Evolutionary conservation across 2,888 invertebrate species (phyloP).

Genomic region (Protula sp.): DNA sequence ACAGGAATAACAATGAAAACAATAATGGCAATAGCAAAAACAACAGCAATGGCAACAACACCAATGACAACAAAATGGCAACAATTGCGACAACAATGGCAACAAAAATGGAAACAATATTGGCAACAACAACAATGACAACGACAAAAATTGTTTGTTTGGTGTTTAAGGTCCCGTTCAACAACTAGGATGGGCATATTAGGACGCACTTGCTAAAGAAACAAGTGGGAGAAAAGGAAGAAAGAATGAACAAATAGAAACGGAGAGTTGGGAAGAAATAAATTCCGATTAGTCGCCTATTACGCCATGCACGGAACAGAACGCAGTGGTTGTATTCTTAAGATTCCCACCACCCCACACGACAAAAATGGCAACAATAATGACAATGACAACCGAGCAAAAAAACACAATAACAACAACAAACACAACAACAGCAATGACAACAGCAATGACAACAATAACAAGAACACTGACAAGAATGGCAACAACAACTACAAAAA

Average conservation of each 20-base stretch:
- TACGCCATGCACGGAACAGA: no score
- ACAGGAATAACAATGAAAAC: constrained; percentile 4
- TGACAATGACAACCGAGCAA: constrained; percentile 3
- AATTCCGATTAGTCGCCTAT: no score
- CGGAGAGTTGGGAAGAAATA: no score
- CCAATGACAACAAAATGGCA: neutral
- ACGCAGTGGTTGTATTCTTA: no score
- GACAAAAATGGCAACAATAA: constrained; percentile 1
- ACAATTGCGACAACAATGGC: constrained; percentile 1
- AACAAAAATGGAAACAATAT: neutral
- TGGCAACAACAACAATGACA: neutral
- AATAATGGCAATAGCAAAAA: constrained; percentile 9
- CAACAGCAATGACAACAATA: neutral
- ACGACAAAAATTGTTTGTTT: no score
- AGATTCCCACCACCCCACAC: no score
- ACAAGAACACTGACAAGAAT: neutral
- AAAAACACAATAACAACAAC: constrained; percentile 6
- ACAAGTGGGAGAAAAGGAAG: no score
- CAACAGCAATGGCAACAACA: constrained; percentile 8
- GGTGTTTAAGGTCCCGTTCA: no score
- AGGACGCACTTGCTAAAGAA: no score
- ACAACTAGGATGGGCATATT: no score
- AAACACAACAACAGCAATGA: constrained; percentile 3
- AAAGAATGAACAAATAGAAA: no score
- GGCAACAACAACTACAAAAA: neutral